Conservation (phyloP, 2,888 invertebrate species). For the Spodoptera littoralis region DNA sequence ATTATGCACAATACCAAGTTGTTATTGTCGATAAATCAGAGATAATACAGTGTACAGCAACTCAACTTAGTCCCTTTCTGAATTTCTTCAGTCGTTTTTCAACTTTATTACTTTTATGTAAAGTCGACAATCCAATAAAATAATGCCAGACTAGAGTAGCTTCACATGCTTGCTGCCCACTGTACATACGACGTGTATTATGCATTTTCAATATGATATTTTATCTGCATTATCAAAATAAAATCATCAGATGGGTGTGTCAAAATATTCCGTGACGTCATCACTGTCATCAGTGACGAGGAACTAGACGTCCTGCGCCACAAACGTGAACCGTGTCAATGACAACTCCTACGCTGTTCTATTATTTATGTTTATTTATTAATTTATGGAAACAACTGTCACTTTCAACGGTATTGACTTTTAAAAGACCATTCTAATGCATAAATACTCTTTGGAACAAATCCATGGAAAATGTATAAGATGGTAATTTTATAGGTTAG, state of each 20-base stretch:
- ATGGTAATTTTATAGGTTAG: too few relatives aligned
- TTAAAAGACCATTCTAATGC: not conserved
- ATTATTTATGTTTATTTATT: conserved; percentile 1
- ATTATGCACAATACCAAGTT: not conserved
- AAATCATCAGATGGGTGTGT: conserved; percentile 38
- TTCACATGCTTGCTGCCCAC: too few relatives aligned
- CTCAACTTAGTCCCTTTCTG: too few relatives aligned
- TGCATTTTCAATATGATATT: conserved; percentile 19
- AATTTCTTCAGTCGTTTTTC: too few relatives aligned
- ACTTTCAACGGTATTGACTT: conserved; percentile 1
- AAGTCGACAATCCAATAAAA: too few relatives aligned
- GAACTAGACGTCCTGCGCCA: conserved; percentile 11
- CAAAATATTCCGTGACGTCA: conserved; percentile 40
- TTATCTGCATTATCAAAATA: conserved; percentile 10
- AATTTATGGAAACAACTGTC: conserved; percentile 11
- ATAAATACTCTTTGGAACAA: not conserved
- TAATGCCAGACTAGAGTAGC: too few relatives aligned
- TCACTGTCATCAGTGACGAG: conserved; percentile 23
- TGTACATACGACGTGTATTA: not conserved
- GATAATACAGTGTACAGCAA: too few relatives aligned
- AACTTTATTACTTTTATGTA: too few relatives aligned
- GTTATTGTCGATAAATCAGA: too few relatives aligned
- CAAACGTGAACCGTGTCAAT: conserved; percentile 7
- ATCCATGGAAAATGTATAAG: too few relatives aligned
- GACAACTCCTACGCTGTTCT: conserved; percentile 11